Evolutionary conservation across 2,797 vertebrate genomes (phyloP), one percentile per base, ranked within the genome.

Genomic region (Poeciliopsis paucimaculata): DNA sequence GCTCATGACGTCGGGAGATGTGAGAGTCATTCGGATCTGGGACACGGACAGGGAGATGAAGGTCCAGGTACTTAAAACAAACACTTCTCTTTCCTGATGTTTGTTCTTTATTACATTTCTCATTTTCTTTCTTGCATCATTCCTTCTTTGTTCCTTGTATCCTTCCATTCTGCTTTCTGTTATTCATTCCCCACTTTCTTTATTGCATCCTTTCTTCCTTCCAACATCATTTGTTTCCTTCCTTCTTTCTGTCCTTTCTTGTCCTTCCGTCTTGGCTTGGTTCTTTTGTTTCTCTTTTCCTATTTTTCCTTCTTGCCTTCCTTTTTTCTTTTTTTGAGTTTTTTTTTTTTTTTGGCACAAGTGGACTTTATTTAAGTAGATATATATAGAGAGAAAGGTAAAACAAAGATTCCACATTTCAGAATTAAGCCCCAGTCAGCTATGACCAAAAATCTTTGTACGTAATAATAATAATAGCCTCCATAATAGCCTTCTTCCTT

Each of bases 41-140:
- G 98, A 99, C 96, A 98, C 98, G 0, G 98, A 99, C 73, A 92
- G 98, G 5, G 98, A 99, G 88, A 98, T 97, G 95, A 99, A 99
- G 92, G 97, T 99, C 2, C 98, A 99, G 98, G 98, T 99, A 80
- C 41, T 39, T 23, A 10, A 57, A n/a, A 23, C 16, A 1, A 68
- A 4, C 20, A 68, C 23, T 41, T n/a, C 23, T 36, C 60, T 62
- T 62, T 34, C 13, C 18, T 20, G 62, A 23, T 66, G 10, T 68
- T 26, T 68, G 10, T 12, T 12, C 36, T 68, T 26, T 41, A 13
- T 64, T 18, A 43, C 3, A 13, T 68, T 68, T 18, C 34, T 66
- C 34, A 39, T 39, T 66, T 66, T 66, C 34, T 62, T 15, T 34
- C 60, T 64, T 64, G 60, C 11, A 13, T 62, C 28, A 8, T 9